These are phyloP conservation scores for Conops quadrifasciatus DNA, from an alignment of 2,888 invertebrate genomes.

Conservation along the genomic window DNA sequence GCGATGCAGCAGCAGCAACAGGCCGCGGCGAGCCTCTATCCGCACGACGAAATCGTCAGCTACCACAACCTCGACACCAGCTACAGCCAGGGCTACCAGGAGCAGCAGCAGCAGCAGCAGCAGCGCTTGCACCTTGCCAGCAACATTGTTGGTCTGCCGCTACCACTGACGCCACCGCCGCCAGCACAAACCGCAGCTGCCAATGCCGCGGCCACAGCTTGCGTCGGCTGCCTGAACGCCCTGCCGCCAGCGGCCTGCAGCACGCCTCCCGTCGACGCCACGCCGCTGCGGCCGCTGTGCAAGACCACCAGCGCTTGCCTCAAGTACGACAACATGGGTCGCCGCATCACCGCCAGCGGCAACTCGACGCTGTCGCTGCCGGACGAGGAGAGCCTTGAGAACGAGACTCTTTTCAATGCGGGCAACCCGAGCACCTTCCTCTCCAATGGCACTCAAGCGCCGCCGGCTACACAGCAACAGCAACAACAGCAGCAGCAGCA, in stretches of 20 bases:
- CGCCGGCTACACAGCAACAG: conserved; percentile 41
- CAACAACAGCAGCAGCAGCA: conserved; percentile 49
- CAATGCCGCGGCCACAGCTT: conserved; percentile 46
- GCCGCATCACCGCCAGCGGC: conserved; percentile 87
- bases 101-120: conserved; percentile 43
- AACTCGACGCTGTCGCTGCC: conserved; percentile 87
- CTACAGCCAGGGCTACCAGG: conserved; percentile 52
- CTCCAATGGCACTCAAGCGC: conserved; percentile 36
- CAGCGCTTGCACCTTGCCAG: conserved; percentile 47
- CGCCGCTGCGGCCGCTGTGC: conserved; percentile 52
- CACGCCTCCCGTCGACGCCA: conserved; percentile 56
- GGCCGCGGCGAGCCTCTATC: conserved; percentile 58
- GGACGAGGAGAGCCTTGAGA: conserved; percentile 67
- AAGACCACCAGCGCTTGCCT: conserved; percentile 49
- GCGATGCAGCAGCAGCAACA: conserved; percentile 42
- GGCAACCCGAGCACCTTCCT: conserved; percentile 50
- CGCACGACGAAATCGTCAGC: conserved; percentile 64
- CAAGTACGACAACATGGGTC: conserved; percentile 90
- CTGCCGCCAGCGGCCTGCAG: conserved; percentile 47
- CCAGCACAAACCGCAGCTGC: conserved; percentile 47
- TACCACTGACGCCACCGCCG: conserved; percentile 56
- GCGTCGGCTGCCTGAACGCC: conserved; percentile 53
- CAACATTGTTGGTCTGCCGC: conserved; percentile 51
- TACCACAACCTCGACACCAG: conserved; percentile 64
- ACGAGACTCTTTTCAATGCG: conserved; percentile 61